These are phyloP conservation scores for Noctua janthe DNA, from an alignment of 2,888 invertebrate genomes.

Conservation along the genomic window DNA sequence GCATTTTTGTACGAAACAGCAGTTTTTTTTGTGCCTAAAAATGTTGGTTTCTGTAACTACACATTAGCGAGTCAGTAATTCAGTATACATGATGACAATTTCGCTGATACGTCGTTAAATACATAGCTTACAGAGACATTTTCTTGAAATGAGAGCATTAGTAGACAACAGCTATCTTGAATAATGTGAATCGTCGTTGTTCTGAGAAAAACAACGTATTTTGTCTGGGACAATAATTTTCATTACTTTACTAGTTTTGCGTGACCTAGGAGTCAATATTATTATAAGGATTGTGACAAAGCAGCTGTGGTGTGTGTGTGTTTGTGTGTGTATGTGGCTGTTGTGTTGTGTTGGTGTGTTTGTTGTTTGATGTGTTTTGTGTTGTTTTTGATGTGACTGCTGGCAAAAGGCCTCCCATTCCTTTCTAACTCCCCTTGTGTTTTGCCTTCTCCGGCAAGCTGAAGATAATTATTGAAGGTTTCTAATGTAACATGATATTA, in stretches of 20 bases:
- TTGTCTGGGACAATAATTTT: conserved; percentile 31
- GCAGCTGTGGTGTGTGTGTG: neutral
- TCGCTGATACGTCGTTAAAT: neutral
- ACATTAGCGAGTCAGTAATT: neutral
- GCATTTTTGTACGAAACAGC: too few species aligned
- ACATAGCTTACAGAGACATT: conserved; percentile 8
- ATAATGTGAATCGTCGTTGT: conserved; percentile 13
- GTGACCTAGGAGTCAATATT: conserved; percentile 18
- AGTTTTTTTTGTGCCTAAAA: too few species aligned
- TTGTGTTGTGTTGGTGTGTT: too few species aligned
- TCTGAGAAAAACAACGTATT: conserved; percentile 33
- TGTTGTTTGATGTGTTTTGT: too few species aligned
- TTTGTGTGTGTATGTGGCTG: too few species aligned
- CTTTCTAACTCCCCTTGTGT: neutral
- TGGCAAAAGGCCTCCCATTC: too few species aligned
- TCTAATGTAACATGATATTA: neutral
- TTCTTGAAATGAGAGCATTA: conserved; percentile 35
- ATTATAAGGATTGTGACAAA: conserved; percentile 23
- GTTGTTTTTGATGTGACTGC: too few species aligned
- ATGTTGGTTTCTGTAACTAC: neutral
- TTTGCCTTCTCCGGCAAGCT: neutral
- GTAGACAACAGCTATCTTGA: conserved; percentile 12
- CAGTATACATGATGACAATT: conserved; percentile 1
- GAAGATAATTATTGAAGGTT: neutral
- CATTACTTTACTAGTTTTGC: conserved; percentile 15